These are phyloP conservation scores for Neosilurus hyrtlii DNA, from an alignment of 2,797 vertebrate genomes.

Conservation along the genomic window DNA sequence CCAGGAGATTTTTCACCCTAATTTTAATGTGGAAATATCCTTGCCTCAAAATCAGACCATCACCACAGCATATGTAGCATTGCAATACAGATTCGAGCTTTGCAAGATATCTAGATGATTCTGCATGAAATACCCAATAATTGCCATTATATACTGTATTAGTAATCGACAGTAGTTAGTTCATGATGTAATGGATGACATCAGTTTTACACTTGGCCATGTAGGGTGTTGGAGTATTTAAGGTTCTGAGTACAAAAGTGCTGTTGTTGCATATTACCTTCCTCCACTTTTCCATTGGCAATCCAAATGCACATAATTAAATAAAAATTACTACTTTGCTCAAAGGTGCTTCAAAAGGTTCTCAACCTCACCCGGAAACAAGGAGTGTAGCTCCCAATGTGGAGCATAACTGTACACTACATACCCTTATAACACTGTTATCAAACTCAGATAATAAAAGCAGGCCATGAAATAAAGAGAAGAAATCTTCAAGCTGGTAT, in stretches of 20 bases:
- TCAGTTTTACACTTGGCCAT: neutral
- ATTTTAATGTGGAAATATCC: conserved; percentile 32
- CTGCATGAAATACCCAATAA: neutral
- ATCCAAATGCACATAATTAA: neutral
- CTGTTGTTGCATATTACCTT: neutral
- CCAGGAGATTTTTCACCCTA: conserved; percentile 33
- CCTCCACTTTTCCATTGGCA: neutral
- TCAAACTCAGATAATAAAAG: too few species aligned
- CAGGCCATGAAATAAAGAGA: too few species aligned
- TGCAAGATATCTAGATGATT: neutral
- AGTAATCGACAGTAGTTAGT: neutral
- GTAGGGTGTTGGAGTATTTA: neutral
- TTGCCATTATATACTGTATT: neutral
- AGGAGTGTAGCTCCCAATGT: too few species aligned
- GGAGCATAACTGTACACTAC: too few species aligned
- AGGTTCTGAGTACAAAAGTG: neutral
- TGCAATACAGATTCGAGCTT: conserved; percentile 4
- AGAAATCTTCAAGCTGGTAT: too few species aligned
- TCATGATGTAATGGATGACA: neutral
- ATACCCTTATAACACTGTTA: too few species aligned
- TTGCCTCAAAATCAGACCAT: conserved; percentile 4
- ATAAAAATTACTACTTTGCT: neutral
- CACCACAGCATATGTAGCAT: conserved; percentile 10
- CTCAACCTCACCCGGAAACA: too few species aligned
- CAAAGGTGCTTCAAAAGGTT: too few species aligned